Percentiles rank a stretch among this genome's conserved stretches.
Conservation (phyloP, 2,888 invertebrate genomes). For the Tenthredo distinguenda region DNA sequence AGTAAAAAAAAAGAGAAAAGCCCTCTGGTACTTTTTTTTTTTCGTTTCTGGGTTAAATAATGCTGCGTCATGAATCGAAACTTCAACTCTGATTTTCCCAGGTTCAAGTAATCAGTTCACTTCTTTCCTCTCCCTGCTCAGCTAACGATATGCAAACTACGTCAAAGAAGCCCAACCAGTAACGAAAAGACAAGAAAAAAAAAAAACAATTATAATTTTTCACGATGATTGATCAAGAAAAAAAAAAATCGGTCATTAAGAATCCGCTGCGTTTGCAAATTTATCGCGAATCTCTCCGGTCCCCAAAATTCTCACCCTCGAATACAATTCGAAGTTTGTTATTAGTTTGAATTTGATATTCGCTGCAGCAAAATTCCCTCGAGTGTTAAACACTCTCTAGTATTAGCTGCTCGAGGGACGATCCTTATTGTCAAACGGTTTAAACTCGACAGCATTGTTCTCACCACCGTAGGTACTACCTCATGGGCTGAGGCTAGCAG, state of each 20-base stretch:
- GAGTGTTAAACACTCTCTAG: slow-evolving; percentile 10
- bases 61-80: slow-evolving; percentile 35
- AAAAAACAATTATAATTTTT: neutral
- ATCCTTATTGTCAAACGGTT: slow-evolving; percentile 21
- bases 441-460: slow-evolving; percentile 8
- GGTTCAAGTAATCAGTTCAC: neutral
- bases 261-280: neutral
- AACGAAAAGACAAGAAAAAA: neutral
- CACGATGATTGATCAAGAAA: neutral
- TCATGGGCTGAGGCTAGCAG: neutral
- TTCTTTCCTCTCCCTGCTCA: neutral
- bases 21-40: neutral
- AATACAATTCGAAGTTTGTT: slow-evolving; percentile 36
- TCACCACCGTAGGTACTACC: neutral
- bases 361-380: slow-evolving; percentile 18
- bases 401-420: slow-evolving; percentile 18
- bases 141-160: slow-evolving; percentile 41
- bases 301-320: neutral
- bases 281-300: neutral
- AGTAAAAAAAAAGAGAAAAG: neutral
- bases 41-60: slow-evolving; percentile 3
- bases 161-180: neutral
- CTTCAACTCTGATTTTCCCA: slow-evolving; percentile 8
- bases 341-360: slow-evolving; percentile 45
- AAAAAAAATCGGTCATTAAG: neutral